Base-by-base conservation (phyloP, 2,797 vertebrate species). In the Pygocentrus nattereri region DNA sequence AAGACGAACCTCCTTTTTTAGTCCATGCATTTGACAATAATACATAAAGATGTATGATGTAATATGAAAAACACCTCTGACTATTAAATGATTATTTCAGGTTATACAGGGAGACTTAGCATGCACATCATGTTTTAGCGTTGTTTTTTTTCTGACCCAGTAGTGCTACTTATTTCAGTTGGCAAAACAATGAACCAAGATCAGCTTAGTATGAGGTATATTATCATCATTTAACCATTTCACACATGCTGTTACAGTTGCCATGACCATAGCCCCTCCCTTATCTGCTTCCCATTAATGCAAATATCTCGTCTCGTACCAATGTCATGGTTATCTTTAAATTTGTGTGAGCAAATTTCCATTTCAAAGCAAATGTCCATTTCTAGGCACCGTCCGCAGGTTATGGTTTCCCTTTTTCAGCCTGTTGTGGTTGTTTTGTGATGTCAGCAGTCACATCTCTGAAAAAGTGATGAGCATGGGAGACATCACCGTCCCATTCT, bases 231-330 rank as follows among this genome's bases (percentile, higher is more conserved):
- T 25, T 58, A 58, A 44, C 41, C 41, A 44, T 8, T 44, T 84
- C 87, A 72, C 85, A 73, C 75, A 85, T 83, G 25, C 25, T 75
- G 84, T 80, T 73, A 73, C 38, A 74, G 65, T 70, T 70, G 23
- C 23, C 23, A 70, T 50, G 68, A 70, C 47, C 23, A 70, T 15
- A 50, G n/a, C 23, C 21, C 23, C 41, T 30, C 44, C 68, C 19
- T 19, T 16, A 25, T 70, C 44, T 70, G 68, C 68, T 7, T 70
- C 44, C 25, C 23, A 7, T 50, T 6, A 27, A 70, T 50, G 16
- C 68, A 64, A 64, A 64, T 64, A 64, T 18, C 6, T 19, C 38
- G 3, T 30, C 23, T 30, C 16, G 1, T 50, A 18, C 70, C 68
- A 70, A 0, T 70, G 23, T 27, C 18, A n/a, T 10, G 27, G 68